phyloP scores from a whole-genome alignment of 1,140 invertebrate genomes.

The Drosophila willistoni region DNA sequence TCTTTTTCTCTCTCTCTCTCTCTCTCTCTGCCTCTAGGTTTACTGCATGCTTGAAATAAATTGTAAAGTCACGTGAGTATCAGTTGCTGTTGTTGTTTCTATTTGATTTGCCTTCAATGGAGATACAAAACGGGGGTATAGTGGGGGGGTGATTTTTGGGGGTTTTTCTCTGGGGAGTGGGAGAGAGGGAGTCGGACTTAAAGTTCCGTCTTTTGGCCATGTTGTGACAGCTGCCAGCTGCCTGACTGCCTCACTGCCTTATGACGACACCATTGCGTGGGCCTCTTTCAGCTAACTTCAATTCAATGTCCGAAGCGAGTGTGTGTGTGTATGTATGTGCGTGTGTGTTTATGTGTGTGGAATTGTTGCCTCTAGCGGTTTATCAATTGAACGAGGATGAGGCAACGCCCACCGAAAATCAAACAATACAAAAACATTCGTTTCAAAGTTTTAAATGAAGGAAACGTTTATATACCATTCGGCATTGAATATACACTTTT shows the following conservation, averaged over 20 bases:
- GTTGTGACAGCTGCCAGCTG: slow-evolving; percentile 75
- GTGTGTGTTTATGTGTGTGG: slow-evolving; percentile 31
- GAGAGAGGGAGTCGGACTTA: slow-evolving; percentile 1
- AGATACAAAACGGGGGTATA: neutral
- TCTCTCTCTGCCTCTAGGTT: slow-evolving; percentile 4
- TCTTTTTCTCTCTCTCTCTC: neutral
- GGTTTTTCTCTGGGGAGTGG: slow-evolving; percentile 9
- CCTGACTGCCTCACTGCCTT: slow-evolving; percentile 29
- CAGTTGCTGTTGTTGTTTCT: slow-evolving; percentile 17
- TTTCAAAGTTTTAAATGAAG: neutral
- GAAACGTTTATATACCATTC: too few species aligned
- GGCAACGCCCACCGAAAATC: slow-evolving; percentile 36
- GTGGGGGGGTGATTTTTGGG: too few species aligned
- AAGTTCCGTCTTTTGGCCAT: slow-evolving; percentile 42
- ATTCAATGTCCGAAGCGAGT: slow-evolving; percentile 66
- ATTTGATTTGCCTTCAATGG: slow-evolving; percentile 74
- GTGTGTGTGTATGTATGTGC: slow-evolving; percentile 43
- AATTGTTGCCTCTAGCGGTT: slow-evolving; percentile 59
- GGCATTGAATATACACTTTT: too few species aligned
- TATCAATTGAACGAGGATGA: slow-evolving; percentile 58
- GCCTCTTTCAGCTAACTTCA: slow-evolving; percentile 29
- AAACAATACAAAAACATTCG: slow-evolving; percentile 13
- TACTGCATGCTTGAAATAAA: slow-evolving; percentile 75
- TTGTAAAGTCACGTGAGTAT: slow-evolving; percentile 74
- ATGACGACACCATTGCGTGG: slow-evolving; percentile 42